phyloP scores from a whole-genome alignment of 2,888 invertebrate genomes.

The Drosophila greeni region DNA sequence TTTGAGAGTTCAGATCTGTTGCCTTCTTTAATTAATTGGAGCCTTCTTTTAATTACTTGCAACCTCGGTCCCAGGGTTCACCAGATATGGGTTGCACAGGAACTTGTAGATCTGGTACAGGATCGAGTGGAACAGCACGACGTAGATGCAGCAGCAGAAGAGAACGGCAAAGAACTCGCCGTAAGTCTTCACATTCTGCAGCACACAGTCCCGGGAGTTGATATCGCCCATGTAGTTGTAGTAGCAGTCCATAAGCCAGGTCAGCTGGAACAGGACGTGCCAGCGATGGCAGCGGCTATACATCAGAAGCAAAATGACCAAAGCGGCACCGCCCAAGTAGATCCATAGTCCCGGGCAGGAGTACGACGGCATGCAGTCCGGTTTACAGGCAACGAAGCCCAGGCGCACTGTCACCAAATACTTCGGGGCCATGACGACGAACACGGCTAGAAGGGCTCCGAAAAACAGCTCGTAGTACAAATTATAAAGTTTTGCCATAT shows the following conservation, averaged over 20 bases:
- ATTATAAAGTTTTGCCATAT: not conserved
- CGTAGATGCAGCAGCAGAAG: no score
- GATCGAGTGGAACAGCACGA: no score
- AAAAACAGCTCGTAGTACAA: fast-evolving
- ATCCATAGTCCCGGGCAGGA: not conserved
- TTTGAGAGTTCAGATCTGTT: no score
- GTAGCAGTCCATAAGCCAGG: not conserved
- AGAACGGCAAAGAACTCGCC: no score
- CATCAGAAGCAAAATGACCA: fast-evolving
- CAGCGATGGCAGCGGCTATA: not conserved
- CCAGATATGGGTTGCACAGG: no score
- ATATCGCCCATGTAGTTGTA: not conserved
- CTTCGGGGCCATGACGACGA: not conserved
- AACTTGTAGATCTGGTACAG: no score
- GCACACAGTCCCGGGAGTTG: not conserved
- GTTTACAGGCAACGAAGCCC: not conserved
- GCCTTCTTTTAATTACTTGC: no score
- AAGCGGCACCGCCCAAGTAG: not conserved
- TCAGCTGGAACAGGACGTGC: not conserved
- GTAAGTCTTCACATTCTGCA: fast-evolving
- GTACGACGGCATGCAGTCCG: not conserved
- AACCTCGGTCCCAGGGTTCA: no score
- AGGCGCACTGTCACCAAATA: not conserved
- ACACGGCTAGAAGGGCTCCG: not conserved
- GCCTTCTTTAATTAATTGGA: no score